These are phyloP conservation scores for Periophthalmodon schlosseri DNA, from an alignment of 2,113 vertebrate genomes.

Conservation along the genomic window DNA sequence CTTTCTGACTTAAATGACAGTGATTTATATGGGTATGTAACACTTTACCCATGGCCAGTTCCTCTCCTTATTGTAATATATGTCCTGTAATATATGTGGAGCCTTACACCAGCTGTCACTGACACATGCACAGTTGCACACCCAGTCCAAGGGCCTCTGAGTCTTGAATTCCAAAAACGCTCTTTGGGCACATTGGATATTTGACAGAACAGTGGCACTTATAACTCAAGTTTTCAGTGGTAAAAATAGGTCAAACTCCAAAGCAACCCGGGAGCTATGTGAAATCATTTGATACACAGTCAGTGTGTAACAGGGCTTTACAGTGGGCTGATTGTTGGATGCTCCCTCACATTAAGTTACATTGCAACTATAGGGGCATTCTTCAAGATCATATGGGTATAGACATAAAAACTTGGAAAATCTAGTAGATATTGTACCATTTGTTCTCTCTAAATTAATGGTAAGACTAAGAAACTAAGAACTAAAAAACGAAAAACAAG, in stretches of 20 bases:
- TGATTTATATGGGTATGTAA: neutral
- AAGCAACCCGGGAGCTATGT: constrained; percentile 58
- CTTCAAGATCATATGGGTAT: neutral
- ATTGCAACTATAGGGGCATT: constrained; percentile 15
- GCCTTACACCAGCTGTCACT: constrained; percentile 83
- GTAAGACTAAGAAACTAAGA: too few species aligned
- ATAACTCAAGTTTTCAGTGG: constrained; percentile 47
- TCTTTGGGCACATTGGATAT: constrained; percentile 60
- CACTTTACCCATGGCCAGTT: constrained; percentile 5
- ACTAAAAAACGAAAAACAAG: neutral
- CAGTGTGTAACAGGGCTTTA: neutral
- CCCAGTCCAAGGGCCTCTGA: constrained; percentile 38
- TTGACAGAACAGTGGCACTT: constrained; percentile 56
- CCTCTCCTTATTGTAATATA: constrained; percentile 28
- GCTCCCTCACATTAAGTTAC: constrained; percentile 5
- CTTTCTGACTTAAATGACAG: too few species aligned
- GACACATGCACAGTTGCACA: constrained; percentile 71
- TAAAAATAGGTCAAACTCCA: constrained; percentile 63
- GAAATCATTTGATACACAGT: constrained; percentile 35
- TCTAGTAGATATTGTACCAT: neutral
- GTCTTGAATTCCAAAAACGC: constrained; percentile 72
- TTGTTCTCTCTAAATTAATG: neutral
- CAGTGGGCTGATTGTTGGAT: constrained; percentile 21
- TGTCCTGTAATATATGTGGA: constrained; percentile 49
- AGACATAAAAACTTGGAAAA: neutral